Conservation (phyloP, 1,140 invertebrate species). For the Anoplolepis gracilipes region DNA sequence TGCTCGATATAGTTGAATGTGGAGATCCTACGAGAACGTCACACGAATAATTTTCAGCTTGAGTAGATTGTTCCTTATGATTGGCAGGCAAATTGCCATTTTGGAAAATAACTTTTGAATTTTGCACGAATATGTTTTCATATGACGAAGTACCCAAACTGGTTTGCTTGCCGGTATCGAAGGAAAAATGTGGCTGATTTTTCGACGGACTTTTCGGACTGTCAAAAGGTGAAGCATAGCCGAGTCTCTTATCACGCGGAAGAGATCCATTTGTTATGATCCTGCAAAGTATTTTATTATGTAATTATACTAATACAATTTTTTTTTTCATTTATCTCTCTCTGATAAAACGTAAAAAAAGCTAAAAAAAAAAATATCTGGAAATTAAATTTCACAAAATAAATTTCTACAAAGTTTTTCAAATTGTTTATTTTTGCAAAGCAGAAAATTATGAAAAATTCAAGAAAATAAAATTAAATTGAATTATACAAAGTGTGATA, state of each 20-base stretch:
- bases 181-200: slow-evolving; percentile 78
- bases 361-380: neutral
- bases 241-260: slow-evolving; percentile 90
- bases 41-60: slow-evolving; percentile 50
- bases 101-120: slow-evolving; percentile 66
- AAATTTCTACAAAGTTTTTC: neutral
- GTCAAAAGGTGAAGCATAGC: slow-evolving; percentile 85
- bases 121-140: slow-evolving; percentile 72
- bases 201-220: slow-evolving; percentile 80
- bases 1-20: slow-evolving; percentile 72
- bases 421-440: neutral
- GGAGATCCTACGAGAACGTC: slow-evolving; percentile 28
- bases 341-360: neutral
- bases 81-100: slow-evolving; percentile 61
- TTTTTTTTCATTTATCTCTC: neutral
- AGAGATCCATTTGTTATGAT: slow-evolving; percentile 96
- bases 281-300: slow-evolving; percentile 85
- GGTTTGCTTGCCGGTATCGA: slow-evolving; percentile 74
- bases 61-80: slow-evolving; percentile 30
- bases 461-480: slow-evolving; percentile 68
- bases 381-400: slow-evolving; percentile 1
- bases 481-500: neutral
- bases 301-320: neutral
- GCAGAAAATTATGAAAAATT: slow-evolving; percentile 65
- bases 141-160: slow-evolving; percentile 66